phyloP scores from a whole-genome alignment of 35 echinoderm and acorn worm species.

The Lytechinus pictus region DNA sequence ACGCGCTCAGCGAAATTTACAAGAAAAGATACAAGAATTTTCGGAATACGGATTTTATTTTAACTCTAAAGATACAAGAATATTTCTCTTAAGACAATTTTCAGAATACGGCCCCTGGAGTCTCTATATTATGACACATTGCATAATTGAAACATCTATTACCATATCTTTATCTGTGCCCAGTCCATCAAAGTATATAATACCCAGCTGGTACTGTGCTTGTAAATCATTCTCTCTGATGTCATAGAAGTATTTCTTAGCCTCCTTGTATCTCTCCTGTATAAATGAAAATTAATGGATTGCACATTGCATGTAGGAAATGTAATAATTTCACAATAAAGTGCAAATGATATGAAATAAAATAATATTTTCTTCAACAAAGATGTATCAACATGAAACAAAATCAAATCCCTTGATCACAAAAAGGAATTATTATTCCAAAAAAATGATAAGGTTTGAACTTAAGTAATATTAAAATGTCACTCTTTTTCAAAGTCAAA shows the following conservation, averaged over 20 bases:
- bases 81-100: no score
- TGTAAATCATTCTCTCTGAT: constrained; percentile 79
- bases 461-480: background rate
- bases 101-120: no score
- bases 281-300: background rate
- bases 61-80: no score
- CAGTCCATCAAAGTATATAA: constrained; percentile 90
- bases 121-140: no score
- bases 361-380: background rate
- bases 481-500: background rate
- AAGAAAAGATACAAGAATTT: no score
- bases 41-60: no score
- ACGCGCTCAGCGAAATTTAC: no score
- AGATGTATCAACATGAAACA: no score
- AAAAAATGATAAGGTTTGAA: no score
- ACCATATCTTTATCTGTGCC: constrained; percentile 70
- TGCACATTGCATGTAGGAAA: background rate
- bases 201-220: constrained; percentile 90
- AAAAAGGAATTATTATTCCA: no score
- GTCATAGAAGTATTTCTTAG: constrained; percentile 75
- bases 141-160: background rate
- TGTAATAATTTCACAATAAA: background rate
- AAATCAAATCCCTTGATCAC: no score
- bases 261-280: constrained; percentile 82
- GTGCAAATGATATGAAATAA: background rate